Base-by-base conservation (phyloP, 2,888 invertebrate genomes). In the Pseudoips prasinana region DNA sequence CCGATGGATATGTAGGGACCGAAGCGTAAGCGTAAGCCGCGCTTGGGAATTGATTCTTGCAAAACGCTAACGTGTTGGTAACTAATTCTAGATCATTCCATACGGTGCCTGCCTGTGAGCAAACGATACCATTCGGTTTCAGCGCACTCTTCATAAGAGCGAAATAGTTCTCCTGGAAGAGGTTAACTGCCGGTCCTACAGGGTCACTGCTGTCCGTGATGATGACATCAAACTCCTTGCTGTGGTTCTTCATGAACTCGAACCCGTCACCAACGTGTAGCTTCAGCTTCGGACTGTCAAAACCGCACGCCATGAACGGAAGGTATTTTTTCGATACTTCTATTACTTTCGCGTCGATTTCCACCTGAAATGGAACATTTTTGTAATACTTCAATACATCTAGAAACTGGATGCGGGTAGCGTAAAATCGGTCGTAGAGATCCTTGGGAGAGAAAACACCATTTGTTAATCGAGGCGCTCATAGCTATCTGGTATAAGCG, bases 191-290 rank as follows among this genome's bases (percentile, higher is more conserved):
- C 0, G 93, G 93, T 0, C 98, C 99, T 14, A 98, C 91, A 0
- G 99, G 99, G 88, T 99, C 99, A 22, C 98, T 98, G 47, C 98
- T 98, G 75, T 99, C 99, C 0, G 99, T 99, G 34, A 99, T 98
- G 49, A 99, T 98, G 24, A 99, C 96, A 83, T 99, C 99, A 75
- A 97, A 99, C 77, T 95, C 93, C 22, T 92, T 90, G 36, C 90
- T 90, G 69, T 98, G 95, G 30, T 94, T 91, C 63, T 94, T 94
- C 92, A 99, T 94, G 76, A 96, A 99, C 57, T 97, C 94, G 70
- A 98, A 97, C 0, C 99, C 99, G 77, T 99, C 99, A 0, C 95
- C 95, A 23, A 98, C 93, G 64, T 93, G 92, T 0, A 99, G 82
- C 0, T 90, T 92, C 9, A 99, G 78, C 78, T 98, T 98, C 0